A percentile compares a stretch with the other conserved stretches of the same genome.
Evolutionary conservation across 2,888 invertebrate species (phyloP).

Genomic region (Cetonia aurata): DNA sequence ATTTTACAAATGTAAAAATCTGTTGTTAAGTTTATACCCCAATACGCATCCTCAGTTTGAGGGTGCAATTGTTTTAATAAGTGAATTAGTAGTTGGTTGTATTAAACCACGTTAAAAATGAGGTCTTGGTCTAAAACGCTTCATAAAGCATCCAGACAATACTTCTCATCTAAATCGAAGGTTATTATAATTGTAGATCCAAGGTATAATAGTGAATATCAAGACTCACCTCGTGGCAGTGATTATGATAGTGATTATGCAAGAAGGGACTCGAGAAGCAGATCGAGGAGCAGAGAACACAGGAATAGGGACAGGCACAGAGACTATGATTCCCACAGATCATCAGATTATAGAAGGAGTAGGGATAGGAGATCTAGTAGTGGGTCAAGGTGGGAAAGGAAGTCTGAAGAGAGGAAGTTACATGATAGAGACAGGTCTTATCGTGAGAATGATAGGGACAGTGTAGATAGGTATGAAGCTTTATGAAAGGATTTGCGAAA

Average conservation of each 20-base stretch:
- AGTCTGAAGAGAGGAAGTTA: slow-evolving; percentile 60
- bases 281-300: slow-evolving; percentile 60
- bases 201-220: slow-evolving; percentile 54
- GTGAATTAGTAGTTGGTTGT: too few species aligned
- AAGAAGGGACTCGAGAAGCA: slow-evolving; percentile 57
- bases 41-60: background rate
- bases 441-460: slow-evolving; percentile 65
- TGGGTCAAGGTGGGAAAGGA: slow-evolving; percentile 63
- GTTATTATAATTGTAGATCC: slow-evolving; percentile 53
- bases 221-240: slow-evolving; percentile 58
- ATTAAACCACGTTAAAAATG: too few species aligned
- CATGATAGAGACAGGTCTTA: slow-evolving; percentile 64
- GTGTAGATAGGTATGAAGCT: slow-evolving; percentile 63
- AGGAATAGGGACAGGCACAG: slow-evolving; percentile 58
- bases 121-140: too few species aligned
- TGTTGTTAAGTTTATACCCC: slow-evolving; percentile 50
- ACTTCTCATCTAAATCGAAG: too few species aligned
- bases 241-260: slow-evolving; percentile 63
- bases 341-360: slow-evolving; percentile 57
- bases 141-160: background rate
- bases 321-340: slow-evolving; percentile 59
- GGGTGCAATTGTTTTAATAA: too few species aligned
- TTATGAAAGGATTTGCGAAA: slow-evolving; percentile 45
- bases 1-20: too few species aligned
- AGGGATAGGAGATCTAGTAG: slow-evolving; percentile 60